Evolutionary conservation across 2,888 invertebrate species (phyloP).

Genomic region (Drosophila diplacantha): DNA sequence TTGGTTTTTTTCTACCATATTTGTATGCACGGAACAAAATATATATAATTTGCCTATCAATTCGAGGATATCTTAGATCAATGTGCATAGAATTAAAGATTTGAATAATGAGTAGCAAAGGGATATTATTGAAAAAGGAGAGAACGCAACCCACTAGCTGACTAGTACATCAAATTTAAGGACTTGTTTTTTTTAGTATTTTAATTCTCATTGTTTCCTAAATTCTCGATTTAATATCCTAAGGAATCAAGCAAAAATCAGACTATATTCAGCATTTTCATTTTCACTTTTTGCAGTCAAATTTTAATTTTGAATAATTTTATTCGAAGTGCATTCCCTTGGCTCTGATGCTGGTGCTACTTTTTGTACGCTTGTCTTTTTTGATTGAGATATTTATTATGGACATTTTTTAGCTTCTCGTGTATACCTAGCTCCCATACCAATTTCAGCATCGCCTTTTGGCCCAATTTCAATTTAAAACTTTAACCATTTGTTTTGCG

Average conservation of each 20-base stretch:
- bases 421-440: slow-evolving; percentile 8
- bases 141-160: neutral
- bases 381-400: slow-evolving; percentile 73
- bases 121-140: no score
- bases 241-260: neutral
- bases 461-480: slow-evolving; percentile 68
- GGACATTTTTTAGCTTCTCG: slow-evolving; percentile 42
- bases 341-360: slow-evolving; percentile 41
- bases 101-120: neutral
- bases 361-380: slow-evolving; percentile 56
- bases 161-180: neutral
- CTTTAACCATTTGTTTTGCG: slow-evolving; percentile 64
- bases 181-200: no score
- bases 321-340: neutral
- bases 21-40: slow-evolving; percentile 43
- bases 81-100: neutral
- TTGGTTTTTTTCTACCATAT: slow-evolving; percentile 60
- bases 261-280: neutral
- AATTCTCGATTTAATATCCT: neutral
- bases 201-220: neutral
- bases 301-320: neutral
- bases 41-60: neutral
- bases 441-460: slow-evolving; percentile 55
- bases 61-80: neutral
- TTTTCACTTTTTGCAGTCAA: neutral